Evolutionary conservation across 2,888 invertebrate species (phyloP).

Genomic region (Drosophila barbarae): DNA sequence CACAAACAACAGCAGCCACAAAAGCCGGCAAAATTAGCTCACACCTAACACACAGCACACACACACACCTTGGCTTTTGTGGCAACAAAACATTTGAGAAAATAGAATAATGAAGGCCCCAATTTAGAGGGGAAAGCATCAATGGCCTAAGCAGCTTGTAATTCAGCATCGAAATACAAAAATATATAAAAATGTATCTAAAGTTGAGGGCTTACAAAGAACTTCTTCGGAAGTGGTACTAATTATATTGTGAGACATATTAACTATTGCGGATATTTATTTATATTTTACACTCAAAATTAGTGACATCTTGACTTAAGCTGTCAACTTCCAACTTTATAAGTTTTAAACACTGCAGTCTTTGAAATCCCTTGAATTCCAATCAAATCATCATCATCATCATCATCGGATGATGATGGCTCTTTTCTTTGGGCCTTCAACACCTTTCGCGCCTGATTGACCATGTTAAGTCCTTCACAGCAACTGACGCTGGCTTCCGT

Average conservation of each 20-base stretch:
- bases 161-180: neutral
- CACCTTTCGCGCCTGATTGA: slow-evolving; percentile 27
- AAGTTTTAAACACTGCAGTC: neutral
- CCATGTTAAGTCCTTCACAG: slow-evolving; percentile 32
- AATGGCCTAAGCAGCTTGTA: slow-evolving; percentile 1
- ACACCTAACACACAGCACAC: slow-evolving; percentile 14
- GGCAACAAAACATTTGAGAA: neutral
- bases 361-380: neutral
- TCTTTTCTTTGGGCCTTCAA: slow-evolving; percentile 9
- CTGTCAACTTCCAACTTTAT: neutral
- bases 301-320: neutral
- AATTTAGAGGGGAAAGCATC: neutral
- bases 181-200: neutral
- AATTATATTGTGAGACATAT: too few species aligned
- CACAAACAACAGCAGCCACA: slow-evolving; percentile 16
- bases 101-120: neutral
- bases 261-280: too few species aligned
- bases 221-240: too few species aligned
- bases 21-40: slow-evolving; percentile 18
- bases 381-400: neutral
- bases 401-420: slow-evolving; percentile 5
- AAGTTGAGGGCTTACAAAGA: neutral
- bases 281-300: neutral
- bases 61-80: neutral
- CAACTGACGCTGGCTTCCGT: slow-evolving; percentile 47